Evolutionary conservation across 2,797 vertebrate species (phyloP), one percentile per base, ranked within the genome.

Genomic region (Vireo griseus): DNA sequence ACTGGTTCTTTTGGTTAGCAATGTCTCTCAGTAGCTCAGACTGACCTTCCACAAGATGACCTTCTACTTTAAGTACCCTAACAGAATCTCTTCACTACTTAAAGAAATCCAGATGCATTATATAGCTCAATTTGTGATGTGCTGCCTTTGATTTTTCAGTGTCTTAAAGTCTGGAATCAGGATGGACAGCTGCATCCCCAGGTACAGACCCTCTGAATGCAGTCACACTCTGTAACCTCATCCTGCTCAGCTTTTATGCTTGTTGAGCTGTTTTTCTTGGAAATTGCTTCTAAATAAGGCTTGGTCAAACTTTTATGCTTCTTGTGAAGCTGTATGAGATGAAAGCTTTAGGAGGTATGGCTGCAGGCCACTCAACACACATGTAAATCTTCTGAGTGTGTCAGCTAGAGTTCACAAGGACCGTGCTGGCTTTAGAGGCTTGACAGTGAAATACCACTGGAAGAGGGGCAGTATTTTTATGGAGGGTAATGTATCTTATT

Each of bases 301-400:
- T 86, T 42, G 25, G 31, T 12, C 24, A 39, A 39, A 11, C 37
- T 39, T 39, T 39, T 39, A 39, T 39, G 37, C 29, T 69, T 81
- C 66, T 22, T 78, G 74, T 37, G 82, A 61, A 66, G 62, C 48
- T 82, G 48, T 31, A 4, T 25, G 89, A 85, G 84, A 8, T 39
- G 37, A 67, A 61, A 82, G 31, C 69, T 83, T 14, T 44, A 77
- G 59, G 75, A 76, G 72, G 20, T 57, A 16, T 82, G 93, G 90
- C 93, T 91, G 81, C 57, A 76, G 71, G 84, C 88, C 90, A 83
- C 57, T 71, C 39, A 20, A 61, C 52, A 89, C 61, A 71, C 50
- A 39, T 5, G 2, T 4, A 26, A 91, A 14, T 19, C 44, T 45
- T 77, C 39, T 31, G 66, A 72, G 31, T 8, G 52, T 69, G 81